A percentile compares a stretch with the other conserved stretches of the same genome.
These are phyloP conservation scores for Acleris sparsana DNA, from an alignment of 2,888 invertebrate species.

Conservation along the genomic window DNA sequence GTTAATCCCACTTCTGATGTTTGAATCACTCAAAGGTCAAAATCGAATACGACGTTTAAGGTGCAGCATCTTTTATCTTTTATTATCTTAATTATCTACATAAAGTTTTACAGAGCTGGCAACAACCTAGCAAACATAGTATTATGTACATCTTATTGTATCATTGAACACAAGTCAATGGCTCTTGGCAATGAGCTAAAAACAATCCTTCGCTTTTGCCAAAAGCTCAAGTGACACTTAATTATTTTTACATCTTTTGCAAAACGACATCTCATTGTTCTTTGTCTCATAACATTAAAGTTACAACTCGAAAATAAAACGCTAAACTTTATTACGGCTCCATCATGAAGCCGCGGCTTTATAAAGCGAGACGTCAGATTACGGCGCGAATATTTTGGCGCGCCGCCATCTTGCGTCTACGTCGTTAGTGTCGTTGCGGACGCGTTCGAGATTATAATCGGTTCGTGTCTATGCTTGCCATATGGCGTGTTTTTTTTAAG, in stretches of 20 bases:
- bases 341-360: slow-evolving; percentile 22
- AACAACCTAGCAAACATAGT: no score
- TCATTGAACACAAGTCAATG: not conserved
- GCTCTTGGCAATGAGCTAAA: not conserved
- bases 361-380: slow-evolving; percentile 66
- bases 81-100: no score
- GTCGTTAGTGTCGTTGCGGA: slow-evolving; percentile 55
- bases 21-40: no score
- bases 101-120: no score
- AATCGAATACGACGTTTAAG: no score
- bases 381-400: slow-evolving; percentile 73
- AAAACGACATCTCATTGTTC: slow-evolving; percentile 6
- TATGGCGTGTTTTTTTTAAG: not conserved
- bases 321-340: slow-evolving; percentile 18
- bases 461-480: slow-evolving; percentile 11
- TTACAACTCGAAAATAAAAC: slow-evolving; percentile 20
- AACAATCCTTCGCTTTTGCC: not conserved
- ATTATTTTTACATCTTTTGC: not conserved
- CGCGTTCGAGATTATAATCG: slow-evolving; percentile 25
- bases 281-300: slow-evolving; percentile 13
- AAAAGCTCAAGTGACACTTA: not conserved
- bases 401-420: slow-evolving; percentile 65
- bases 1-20: no score
- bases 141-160: not conserved
- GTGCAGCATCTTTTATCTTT: no score